Evolutionary conservation across 2,888 invertebrate species (phyloP).

Genomic region (Tenthredo livida): DNA sequence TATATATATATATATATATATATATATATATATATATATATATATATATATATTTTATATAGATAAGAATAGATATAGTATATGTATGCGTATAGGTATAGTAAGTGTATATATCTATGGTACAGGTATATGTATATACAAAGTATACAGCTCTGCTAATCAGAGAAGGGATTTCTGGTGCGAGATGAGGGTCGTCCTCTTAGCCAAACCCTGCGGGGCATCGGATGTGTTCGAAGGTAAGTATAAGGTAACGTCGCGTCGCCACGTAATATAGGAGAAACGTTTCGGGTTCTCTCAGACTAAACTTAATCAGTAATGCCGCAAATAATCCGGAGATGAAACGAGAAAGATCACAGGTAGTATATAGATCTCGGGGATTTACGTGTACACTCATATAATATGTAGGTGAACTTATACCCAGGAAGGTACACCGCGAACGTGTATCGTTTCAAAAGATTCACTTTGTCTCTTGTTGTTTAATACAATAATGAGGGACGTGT

Average conservation of each 20-base stretch:
- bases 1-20: slow-evolving; percentile 50
- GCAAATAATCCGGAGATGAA: slow-evolving; percentile 11
- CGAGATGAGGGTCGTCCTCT: slow-evolving; percentile 38
- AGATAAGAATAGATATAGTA: slow-evolving; percentile 56
- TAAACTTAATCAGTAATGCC: neutral
- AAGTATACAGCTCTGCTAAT: slow-evolving; percentile 65
- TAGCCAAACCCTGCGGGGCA: slow-evolving; percentile 7
- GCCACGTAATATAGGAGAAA: slow-evolving; percentile 8
- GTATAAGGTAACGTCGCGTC: neutral
- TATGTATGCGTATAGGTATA: slow-evolving; percentile 60
- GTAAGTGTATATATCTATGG: slow-evolving; percentile 59
- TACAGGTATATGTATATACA: slow-evolving; percentile 66
- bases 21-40: slow-evolving; percentile 59
- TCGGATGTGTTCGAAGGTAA: slow-evolving; percentile 8
- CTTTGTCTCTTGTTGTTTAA: neutral
- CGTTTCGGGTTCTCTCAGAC: neutral
- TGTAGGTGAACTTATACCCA: neutral
- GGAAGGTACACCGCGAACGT: neutral
- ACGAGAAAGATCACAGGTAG: slow-evolving; percentile 20
- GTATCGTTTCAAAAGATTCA: neutral
- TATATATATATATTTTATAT: slow-evolving; percentile 56
- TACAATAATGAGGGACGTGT: neutral
- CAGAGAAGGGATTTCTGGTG: slow-evolving; percentile 49
- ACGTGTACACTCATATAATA: neutral
- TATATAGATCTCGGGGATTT: neutral